Base-by-base conservation (phyloP, 2,888 invertebrate genomes). In the Smittia sp. region DNA sequence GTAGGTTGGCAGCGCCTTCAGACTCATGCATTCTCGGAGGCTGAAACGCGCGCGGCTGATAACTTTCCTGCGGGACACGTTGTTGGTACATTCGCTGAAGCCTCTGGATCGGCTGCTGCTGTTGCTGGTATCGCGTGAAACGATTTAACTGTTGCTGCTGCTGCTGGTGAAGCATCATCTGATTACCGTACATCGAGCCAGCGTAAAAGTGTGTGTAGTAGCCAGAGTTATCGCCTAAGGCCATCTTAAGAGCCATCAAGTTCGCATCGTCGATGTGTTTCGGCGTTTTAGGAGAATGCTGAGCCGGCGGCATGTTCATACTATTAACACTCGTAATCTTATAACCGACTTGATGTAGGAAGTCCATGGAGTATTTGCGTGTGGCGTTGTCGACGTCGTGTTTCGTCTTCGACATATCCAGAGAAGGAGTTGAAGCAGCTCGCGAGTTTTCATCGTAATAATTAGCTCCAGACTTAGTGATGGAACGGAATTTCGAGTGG, bases 161-260 rank as follows among this genome's bases (percentile, higher is more conserved):
- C 18, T 41, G 41, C 18, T 66, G 66, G 22, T 32, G 39, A 1
- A 46, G 69, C 18, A 27, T n/a, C 24, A 67, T 24, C 15, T 52
- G 69, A 69, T 67, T 67, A 18, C 41, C 41, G 39, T 67, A 67
- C 11, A 41, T 46, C 1, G 24, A 11, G 13, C 65, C 20, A 11
- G 65, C 18, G 38, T 65, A 65, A 20, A 67, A 67, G 20, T 67
- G 67, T 13, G 20, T 46, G 41, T 52, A 69, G 24, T 69, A 27
- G 11, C 46, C 20, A 6, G 69, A 52, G 20, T 52, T 69, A 27
- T 69, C 69, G 18, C 69, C 54, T 15, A 69, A 69, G 15, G 52
- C 54, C 18, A 69, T 27, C 20, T 68, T 68, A 6, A 69, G 13
- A n/a, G 63, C 18, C 1, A 41, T 9, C 7, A 25, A n/a, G 18